Conservation (phyloP, 2,797 vertebrate species). For the Eupleurogrammus muticus region DNA sequence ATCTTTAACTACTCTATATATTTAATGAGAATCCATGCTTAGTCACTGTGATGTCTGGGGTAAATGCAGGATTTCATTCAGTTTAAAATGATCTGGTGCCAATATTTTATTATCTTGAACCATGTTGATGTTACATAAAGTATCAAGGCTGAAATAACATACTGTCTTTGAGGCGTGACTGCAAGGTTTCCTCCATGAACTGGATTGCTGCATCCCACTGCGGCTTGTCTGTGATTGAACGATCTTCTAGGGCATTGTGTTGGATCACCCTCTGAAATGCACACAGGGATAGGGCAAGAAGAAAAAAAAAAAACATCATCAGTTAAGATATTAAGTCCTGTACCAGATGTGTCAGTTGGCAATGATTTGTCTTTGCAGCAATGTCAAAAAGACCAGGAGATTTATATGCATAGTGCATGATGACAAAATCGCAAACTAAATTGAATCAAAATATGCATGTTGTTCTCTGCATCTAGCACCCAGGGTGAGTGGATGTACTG, state of each 20-base stretch:
- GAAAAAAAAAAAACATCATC: not conserved
- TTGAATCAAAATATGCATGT: constrained; percentile 4
- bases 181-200: constrained; percentile 98
- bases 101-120: constrained; percentile 1
- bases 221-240: constrained; percentile 97
- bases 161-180: constrained; percentile 96
- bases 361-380: not conserved
- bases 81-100: not conserved
- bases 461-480: constrained; percentile 9
- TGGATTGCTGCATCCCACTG: constrained; percentile 98
- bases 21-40: not conserved
- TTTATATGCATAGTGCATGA: not conserved
- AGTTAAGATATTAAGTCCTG: not conserved
- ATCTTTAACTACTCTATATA: not conserved
- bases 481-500: constrained; percentile 23
- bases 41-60: not conserved
- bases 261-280: constrained; percentile 93
- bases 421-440: constrained; percentile 1
- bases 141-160: constrained; percentile 82
- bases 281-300: not conserved
- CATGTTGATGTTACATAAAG: not conserved
- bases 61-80: not conserved
- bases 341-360: constrained; percentile 1
- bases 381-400: not conserved
- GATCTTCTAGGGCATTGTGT: constrained; percentile 97